These are phyloP conservation scores for Scolanthus callimorphus DNA, from an alignment of 92 coral and sea anemone species.

Conservation along the genomic window DNA sequence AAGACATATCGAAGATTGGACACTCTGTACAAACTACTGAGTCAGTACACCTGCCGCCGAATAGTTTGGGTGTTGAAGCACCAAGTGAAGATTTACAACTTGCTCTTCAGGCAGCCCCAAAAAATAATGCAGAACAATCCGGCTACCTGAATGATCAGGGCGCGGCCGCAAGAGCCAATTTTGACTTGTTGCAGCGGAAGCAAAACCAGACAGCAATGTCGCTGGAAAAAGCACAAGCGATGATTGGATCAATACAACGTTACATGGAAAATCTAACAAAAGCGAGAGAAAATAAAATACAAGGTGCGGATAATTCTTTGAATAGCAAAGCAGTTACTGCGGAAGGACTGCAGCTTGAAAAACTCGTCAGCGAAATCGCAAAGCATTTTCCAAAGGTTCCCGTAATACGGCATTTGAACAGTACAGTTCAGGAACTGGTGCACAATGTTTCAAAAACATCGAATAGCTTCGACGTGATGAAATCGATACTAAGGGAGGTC, in stretches of 20 bases:
- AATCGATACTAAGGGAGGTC: conserved; percentile 11
- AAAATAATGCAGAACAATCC: too few relatives aligned
- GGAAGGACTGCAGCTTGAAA: conserved; percentile 19
- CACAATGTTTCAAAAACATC: conserved; percentile 36
- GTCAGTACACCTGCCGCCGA: too few relatives aligned
- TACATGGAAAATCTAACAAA: conserved; percentile 30
- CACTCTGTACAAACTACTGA: too few relatives aligned
- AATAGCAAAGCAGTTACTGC: neutral
- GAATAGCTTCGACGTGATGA: conserved; percentile 14
- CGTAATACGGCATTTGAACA: conserved; percentile 33
- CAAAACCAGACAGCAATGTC: conserved; percentile 49
- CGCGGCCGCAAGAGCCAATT: too few relatives aligned
- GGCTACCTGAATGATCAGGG: too few relatives aligned
- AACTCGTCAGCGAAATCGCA: conserved; percentile 29
- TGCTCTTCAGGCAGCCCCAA: too few relatives aligned
- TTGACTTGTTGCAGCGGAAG: conserved; percentile 29
- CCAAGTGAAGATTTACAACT: too few relatives aligned
- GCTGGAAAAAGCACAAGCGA: conserved; percentile 20
- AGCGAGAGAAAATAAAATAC: neutral
- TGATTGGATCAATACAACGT: conserved; percentile 18
- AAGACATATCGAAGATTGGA: too few relatives aligned
- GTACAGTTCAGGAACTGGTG: conserved; percentile 36
- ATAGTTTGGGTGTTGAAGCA: too few relatives aligned
- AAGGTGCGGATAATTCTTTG: neutral
- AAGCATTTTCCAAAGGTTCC: conserved; percentile 42